A percentile compares a stretch with the other conserved stretches of the same genome.
These are phyloP conservation scores for Mormoops blainvillei DNA, from an alignment of 2,113 vertebrate species.

Conservation along the genomic window DNA sequence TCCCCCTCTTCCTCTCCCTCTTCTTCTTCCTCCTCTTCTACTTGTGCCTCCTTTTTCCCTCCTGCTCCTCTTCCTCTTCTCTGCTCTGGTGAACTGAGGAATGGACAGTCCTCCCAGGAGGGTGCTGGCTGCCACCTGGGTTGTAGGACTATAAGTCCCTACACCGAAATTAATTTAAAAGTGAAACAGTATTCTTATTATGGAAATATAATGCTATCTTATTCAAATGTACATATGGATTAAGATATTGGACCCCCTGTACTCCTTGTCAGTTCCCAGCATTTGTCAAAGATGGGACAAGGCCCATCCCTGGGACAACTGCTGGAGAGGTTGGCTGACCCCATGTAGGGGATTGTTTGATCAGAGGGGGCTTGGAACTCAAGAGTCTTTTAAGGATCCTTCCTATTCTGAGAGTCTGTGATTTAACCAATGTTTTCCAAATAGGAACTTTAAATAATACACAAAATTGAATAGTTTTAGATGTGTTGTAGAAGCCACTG, in stretches of 20 bases:
- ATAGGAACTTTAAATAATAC: not conserved
- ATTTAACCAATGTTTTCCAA: not conserved
- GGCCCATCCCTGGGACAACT: not conserved
- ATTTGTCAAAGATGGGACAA: not conserved
- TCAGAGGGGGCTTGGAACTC: not conserved
- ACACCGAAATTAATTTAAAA: not conserved
- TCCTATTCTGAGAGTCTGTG: not conserved
- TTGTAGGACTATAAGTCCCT: not conserved
- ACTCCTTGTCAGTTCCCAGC: not conserved
- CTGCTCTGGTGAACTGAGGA: not conserved
- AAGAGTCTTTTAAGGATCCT: not conserved
- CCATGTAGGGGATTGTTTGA: not conserved
- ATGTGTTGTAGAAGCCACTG: not conserved
- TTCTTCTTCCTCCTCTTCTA: too few relatives aligned
- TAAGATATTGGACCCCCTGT: not conserved
- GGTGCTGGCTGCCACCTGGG: not conserved
- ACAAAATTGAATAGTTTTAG: not conserved
- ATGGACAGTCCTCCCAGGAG: not conserved
- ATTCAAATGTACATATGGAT: not conserved
- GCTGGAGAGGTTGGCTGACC: not conserved
- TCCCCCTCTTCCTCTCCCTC: fast-evolving
- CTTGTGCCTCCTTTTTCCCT: not conserved
- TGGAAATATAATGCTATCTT: not conserved
- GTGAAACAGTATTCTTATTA: not conserved
- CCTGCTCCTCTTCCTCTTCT: fast-evolving